Conservation (phyloP, 1,140 invertebrate species). For the Drosophila kurseongensis region DNA sequence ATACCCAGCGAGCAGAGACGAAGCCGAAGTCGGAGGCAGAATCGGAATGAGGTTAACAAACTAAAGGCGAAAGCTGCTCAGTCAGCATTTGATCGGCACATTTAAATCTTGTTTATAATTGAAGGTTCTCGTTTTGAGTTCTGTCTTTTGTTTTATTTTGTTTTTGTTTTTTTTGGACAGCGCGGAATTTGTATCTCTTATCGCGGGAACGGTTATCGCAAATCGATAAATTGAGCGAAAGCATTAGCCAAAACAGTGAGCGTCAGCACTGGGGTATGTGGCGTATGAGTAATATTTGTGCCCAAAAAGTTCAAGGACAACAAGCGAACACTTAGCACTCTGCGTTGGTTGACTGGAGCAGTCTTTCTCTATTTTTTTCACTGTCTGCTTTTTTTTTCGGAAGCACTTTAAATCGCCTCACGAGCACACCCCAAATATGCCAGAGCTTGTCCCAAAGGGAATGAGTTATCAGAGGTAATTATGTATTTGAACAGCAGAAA, state of each 20-base stretch:
- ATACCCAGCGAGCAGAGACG: background rate
- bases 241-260: constrained; percentile 5
- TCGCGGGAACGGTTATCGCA: constrained; percentile 32
- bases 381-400: background rate
- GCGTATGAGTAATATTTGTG: constrained; percentile 53
- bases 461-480: constrained; percentile 20
- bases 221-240: constrained; percentile 60
- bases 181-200: constrained; percentile 56
- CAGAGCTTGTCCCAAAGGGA: background rate
- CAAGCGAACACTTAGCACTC: constrained; percentile 13
- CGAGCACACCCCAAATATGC: background rate
- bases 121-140: constrained; percentile 40
- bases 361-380: constrained; percentile 1
- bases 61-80: constrained; percentile 52
- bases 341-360: background rate
- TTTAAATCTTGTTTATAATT: constrained; percentile 76
- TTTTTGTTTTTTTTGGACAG: constrained; percentile 23
- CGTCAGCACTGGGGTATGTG: constrained; percentile 26
- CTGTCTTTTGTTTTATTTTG: constrained; percentile 17
- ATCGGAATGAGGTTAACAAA: constrained; percentile 71
- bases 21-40: constrained; percentile 5
- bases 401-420: constrained; percentile 12
- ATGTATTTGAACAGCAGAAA: background rate
- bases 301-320: constrained; percentile 65
- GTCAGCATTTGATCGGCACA: constrained; percentile 71